Evolutionary conservation across 2,888 invertebrate genomes (phyloP), one percentile per base, ranked within the genome.

Genomic region (Empis livida): DNA sequence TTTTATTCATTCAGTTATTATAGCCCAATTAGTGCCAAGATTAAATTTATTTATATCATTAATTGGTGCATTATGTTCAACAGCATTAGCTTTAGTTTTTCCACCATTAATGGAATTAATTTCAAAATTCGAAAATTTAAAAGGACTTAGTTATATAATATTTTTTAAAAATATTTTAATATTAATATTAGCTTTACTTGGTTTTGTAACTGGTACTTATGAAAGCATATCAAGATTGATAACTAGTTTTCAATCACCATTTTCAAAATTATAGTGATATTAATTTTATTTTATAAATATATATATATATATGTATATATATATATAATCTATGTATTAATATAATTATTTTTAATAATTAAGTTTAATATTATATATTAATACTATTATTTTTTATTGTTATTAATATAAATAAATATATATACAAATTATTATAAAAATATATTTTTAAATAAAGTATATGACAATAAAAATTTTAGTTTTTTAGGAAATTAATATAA

Each of bases 41-140:
- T 70, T 95, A 52, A 83, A 84, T 3, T 72, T 90, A 2, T 89
- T 94, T 68, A 94, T 95, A 55, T 92, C 93, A 0, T 68, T 95
- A 51, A 88, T 95, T 27, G 95, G 95, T 6, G 90, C 94, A 0
- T 76, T 94, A 1, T 89, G 91, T 62, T 88, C 90, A 56, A 85
- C 92, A 6, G 81, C 88, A 0, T 70, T 95, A 52, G 92, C 92
- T 0, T 73, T 95, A 35, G 75, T 94, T 38, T 86, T 94, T 61
- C 94, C 94, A 2, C 88, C 93, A 0, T 73, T 91, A 47, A 81
- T 94, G 52, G 87, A 94, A 59, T 71, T 92, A 54, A 82, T 90
- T 6, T 73, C 79, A 1, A 71, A 74, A 49, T 82, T 80, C 61
- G 78, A 78, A 53, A 76, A 74, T 43, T 69, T 73, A 2, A 75